Conservation (phyloP, 2,888 invertebrate genomes). For the Pachycephus smyrnensis region DNA sequence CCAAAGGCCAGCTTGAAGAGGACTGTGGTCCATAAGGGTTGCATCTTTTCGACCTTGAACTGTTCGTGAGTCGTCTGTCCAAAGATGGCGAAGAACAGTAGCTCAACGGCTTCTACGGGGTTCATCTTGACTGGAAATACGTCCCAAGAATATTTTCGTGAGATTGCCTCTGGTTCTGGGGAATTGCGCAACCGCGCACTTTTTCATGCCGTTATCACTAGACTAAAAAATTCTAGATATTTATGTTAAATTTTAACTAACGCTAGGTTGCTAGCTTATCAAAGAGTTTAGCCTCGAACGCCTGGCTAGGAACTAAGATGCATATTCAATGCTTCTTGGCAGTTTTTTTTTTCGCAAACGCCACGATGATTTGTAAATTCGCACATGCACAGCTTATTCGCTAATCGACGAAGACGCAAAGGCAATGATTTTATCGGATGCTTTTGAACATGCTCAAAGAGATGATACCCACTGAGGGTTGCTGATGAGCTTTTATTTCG, state of each 20-base stretch:
- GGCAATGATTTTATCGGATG: not conserved
- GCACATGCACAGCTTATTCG: not conserved
- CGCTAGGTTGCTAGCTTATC: not conserved
- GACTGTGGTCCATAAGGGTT: constrained; percentile 86
- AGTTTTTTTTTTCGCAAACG: not conserved
- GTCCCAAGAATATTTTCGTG: constrained; percentile 35
- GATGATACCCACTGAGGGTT: not conserved
- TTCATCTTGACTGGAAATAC: constrained; percentile 87
- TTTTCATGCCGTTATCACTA: constrained; percentile 14
- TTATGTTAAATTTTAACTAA: not conserved
- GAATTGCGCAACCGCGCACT: not conserved
- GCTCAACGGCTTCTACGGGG: constrained; percentile 93
- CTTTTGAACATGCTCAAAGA: not conserved
- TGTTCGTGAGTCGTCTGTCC: constrained; percentile 90
- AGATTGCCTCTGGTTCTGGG: not conserved
- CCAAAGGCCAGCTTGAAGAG: constrained; percentile 91
- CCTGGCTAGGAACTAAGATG: not conserved
- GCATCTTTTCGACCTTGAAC: constrained; percentile 77
- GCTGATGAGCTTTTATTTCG: constrained; percentile 27
- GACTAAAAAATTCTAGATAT: not conserved
- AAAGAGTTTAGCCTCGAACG: not conserved
- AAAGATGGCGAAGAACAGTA: constrained; percentile 98
- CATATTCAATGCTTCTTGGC: not conserved
- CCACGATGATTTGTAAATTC: not conserved
- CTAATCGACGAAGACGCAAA: not conserved